Evolutionary conservation across 2,888 invertebrate genomes (phyloP), one percentile per base, ranked within the genome.

Genomic region (Liodrosophila aerea): DNA sequence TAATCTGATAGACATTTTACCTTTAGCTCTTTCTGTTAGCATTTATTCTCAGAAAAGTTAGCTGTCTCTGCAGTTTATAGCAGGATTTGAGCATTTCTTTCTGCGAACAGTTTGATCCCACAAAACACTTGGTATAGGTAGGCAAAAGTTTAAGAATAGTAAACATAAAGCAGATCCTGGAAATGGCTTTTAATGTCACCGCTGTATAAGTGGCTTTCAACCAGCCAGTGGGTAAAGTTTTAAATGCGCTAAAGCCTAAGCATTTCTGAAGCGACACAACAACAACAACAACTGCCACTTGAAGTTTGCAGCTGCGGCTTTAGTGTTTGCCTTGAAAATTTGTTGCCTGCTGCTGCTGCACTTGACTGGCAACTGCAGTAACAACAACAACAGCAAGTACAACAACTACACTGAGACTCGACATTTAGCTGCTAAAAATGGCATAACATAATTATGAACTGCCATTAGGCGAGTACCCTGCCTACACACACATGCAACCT

Each of bases 401-500:
- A 59, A 51, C 39, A 45, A 18, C 53, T 44, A 13, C 45, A 58
- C 37, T 41, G 39, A 62, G 27, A 50, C 52, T 53, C 45, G 54
- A 61, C 69, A 67, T 80, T 83, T 76, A 64, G 70, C 64, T 80
- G 80, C 66, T 75, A 67, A 80, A 74, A 76, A 80, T 57, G 44
- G 62, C 80, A 68, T 80, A 76, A 73, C 69, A 64, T 74, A 80
- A 80, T 80, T 80, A 80, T 64, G 64, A 63, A 69, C 54, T 76
- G 59, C 73, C 75, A 74, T 80, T 81, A 61, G 73, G 62, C 50
- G 47, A 47, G 12, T 31, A 53, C 36, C 51, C 74, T 36, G 54
- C 45, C 37, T 36, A 9, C 9, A 13, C 37, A 30, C 7, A 40
- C 33, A 3, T n/a, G 37, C 63, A 15, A 30, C 30, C 8, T 27